Evolutionary conservation across 2,888 invertebrate genomes (phyloP).

Genomic region (Lepeophtheirus nordmannii): DNA sequence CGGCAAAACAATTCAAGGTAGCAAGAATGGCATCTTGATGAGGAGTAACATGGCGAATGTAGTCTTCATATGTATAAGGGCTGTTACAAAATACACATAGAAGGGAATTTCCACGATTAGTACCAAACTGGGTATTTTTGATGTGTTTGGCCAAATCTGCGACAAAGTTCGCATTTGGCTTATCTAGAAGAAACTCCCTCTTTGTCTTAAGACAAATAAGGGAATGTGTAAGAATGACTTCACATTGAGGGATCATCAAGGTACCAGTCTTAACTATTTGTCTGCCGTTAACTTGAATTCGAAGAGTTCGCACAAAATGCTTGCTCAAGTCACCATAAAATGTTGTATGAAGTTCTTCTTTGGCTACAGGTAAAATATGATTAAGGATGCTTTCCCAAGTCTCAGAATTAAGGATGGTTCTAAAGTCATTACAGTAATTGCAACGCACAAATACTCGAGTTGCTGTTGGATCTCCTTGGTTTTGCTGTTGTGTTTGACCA

Average conservation of each 20-base stretch:
- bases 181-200: slow-evolving; percentile 9
- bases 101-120: slow-evolving; percentile 4
- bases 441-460: slow-evolving; percentile 15
- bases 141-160: slow-evolving; percentile 22
- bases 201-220: slow-evolving; percentile 13
- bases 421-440: slow-evolving; percentile 13
- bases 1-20: slow-evolving; percentile 12
- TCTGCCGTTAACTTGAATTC: slow-evolving; percentile 19
- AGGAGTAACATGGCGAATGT: slow-evolving; percentile 18
- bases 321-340: slow-evolving; percentile 21
- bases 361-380: slow-evolving; percentile 22
- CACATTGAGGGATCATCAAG: slow-evolving; percentile 5
- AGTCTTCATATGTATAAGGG: slow-evolving; percentile 21
- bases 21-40: slow-evolving; percentile 11
- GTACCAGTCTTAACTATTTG: slow-evolving; percentile 11
- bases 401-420: slow-evolving; percentile 17
- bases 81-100: slow-evolving; percentile 18
- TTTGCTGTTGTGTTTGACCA: no score
- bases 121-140: slow-evolving; percentile 12
- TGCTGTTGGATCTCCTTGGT: background rate
- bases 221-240: slow-evolving; percentile 16
- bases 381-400: slow-evolving; percentile 24
- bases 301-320: slow-evolving; percentile 13
- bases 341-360: slow-evolving; percentile 22
- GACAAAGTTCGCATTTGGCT: slow-evolving; percentile 13